Evolutionary conservation across 2,797 vertebrate species (phyloP), one percentile per base, ranked within the genome.

Genomic region (Cryptoblepharus egeriae): DNA sequence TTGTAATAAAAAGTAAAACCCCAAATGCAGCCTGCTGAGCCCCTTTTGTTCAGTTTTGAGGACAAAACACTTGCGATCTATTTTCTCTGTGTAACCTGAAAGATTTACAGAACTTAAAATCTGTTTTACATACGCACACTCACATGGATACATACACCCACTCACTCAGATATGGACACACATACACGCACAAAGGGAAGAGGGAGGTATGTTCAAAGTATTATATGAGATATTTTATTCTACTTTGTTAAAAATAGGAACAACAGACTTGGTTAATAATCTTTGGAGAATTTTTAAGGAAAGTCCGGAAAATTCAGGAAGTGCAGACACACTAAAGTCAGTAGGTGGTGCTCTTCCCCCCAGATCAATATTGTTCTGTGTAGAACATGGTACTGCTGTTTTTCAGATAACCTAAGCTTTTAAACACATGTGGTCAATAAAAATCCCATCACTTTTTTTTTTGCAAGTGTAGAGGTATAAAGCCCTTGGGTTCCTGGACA

Each of bases 351-450:
- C 32, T 88, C 81, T 84, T 32, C 67, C 57, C 35, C 77, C 1
- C 0, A 70, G 67, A 60, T 57, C 15, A 80, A 45, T 39, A 7
- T 74, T 80, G 77, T 63, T 79, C 37, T 16, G 55, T 5, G 32
- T 18, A 30, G 39, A 77, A 77, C 69, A 49, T 32, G 73, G 72
- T 52, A 8, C 2, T 91, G 49, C 8, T 18, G 7, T 69, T 5
- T 37, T 30, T 2, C 58, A 60, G 80, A 78, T 69, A 83, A 88
- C 74, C 49, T 79, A 75, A 0, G 0, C 1, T 81, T 75, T 72
- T 80, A 75, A 79, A 73, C 80, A 75, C 0, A 3, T 37, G 26
- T 13, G 35, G 77, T 85, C 69, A 83, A 85, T 88, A 88, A 83
- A 83, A 83, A 76, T 0, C 0, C 26, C 64, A 78, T 84, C n/a